Evolutionary conservation across 2,888 invertebrate species (phyloP).

Genomic region (Melanotus villosus): DNA sequence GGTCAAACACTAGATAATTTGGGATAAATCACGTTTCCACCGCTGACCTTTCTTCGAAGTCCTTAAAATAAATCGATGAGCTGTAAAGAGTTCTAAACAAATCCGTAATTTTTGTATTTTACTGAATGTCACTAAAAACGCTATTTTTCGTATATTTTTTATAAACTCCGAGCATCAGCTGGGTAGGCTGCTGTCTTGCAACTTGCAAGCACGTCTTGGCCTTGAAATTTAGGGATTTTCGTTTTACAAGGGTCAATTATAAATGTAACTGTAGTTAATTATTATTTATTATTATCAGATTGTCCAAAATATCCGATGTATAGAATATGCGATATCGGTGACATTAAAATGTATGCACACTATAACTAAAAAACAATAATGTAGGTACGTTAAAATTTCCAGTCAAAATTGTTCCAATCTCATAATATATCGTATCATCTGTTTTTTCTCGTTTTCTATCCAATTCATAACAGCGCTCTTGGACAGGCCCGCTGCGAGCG

Average conservation of each 20-base stretch:
- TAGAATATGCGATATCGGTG: too few species aligned
- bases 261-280: too few species aligned
- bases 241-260: not conserved
- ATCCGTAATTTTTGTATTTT: not conserved
- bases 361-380: too few species aligned
- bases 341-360: too few species aligned
- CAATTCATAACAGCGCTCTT: too few species aligned
- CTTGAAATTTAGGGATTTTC: slow-evolving; percentile 38
- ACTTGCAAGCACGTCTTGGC: slow-evolving; percentile 37
- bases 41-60: slow-evolving; percentile 24
- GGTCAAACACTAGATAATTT: slow-evolving; percentile 42
- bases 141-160: slow-evolving; percentile 23
- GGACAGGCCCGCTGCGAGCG: too few species aligned
- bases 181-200: slow-evolving; percentile 26
- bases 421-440: too few species aligned
- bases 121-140: slow-evolving; percentile 28
- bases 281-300: too few species aligned
- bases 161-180: slow-evolving; percentile 32
- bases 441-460: too few species aligned
- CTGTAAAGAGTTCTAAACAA: not conserved
- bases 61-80: slow-evolving; percentile 22
- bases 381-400: too few species aligned
- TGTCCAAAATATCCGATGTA: too few species aligned
- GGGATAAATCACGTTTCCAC: slow-evolving; percentile 28
- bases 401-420: too few species aligned